These are phyloP conservation scores for Nesogale talazaci DNA, from an alignment of 2,113 vertebrate species.

Conservation along the genomic window DNA sequence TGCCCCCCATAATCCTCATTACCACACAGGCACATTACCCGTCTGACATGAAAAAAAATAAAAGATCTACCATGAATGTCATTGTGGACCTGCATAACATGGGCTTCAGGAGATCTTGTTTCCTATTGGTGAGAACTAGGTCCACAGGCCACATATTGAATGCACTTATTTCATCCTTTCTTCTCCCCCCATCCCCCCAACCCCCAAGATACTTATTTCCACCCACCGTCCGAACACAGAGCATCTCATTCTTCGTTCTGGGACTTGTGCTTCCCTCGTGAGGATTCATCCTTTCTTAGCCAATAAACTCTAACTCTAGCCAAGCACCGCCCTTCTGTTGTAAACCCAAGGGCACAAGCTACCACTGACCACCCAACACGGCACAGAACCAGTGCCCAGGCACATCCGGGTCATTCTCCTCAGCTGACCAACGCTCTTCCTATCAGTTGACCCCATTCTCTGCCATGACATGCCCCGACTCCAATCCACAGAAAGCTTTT, in stretches of 20 bases:
- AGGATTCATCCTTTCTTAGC: background rate
- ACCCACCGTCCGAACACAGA: no score
- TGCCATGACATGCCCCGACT: accelerated
- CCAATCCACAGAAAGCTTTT: background rate
- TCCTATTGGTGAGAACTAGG: accelerated
- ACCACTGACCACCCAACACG: no score
- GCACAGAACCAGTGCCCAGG: background rate
- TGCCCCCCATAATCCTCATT: no score
- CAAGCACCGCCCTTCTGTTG: background rate
- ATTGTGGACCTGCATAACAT: background rate
- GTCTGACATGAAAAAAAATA: no score
- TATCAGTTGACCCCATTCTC: background rate
- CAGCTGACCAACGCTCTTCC: background rate
- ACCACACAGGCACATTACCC: no score
- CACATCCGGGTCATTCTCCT: background rate
- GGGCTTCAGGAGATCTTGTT: background rate
- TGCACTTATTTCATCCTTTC: background rate
- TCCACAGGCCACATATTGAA: background rate
- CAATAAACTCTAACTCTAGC: no score
- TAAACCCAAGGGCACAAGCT: background rate
- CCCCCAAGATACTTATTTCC: no score
- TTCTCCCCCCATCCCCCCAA: no score
- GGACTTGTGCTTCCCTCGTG: no score
- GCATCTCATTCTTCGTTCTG: no score
- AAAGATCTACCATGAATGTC: accelerated